phyloP scores from a whole-genome alignment of 2,113 vertebrate species.

The Callorhinus ursinus region DNA sequence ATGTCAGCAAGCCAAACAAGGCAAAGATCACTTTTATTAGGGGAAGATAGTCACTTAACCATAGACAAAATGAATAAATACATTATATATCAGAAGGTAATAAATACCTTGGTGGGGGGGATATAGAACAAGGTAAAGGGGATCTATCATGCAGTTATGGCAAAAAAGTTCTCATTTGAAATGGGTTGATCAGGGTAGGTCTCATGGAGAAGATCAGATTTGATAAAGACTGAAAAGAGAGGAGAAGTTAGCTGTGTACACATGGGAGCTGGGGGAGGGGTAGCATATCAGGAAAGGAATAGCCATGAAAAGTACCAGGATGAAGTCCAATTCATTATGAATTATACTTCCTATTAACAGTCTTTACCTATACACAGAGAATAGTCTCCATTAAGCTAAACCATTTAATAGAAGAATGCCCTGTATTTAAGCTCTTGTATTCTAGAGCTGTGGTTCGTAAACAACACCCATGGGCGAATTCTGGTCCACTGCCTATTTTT shows the following conservation, averaged over 20 bases:
- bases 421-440: background rate
- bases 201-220: background rate
- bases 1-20: background rate
- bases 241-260: background rate
- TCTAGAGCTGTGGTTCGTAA: background rate
- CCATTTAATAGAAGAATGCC: background rate
- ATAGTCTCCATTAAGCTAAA: background rate
- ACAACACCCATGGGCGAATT: background rate
- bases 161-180: background rate
- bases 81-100: background rate
- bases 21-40: background rate
- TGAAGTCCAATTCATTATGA: background rate
- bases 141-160: background rate
- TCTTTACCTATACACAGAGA: background rate
- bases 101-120: background rate
- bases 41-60: background rate
- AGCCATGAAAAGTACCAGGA: background rate
- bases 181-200: background rate
- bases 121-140: background rate
- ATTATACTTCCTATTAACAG: background rate
- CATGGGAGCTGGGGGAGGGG: accelerated
- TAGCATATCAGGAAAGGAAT: background rate
- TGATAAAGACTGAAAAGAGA: background rate
- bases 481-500: background rate
- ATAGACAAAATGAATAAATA: background rate